A percentile compares a stretch with the other conserved stretches of the same genome.
Evolutionary conservation across 64 coral and sea anemone genomes (phyloP).

Genomic region (Astreopora myriophthalma): DNA sequence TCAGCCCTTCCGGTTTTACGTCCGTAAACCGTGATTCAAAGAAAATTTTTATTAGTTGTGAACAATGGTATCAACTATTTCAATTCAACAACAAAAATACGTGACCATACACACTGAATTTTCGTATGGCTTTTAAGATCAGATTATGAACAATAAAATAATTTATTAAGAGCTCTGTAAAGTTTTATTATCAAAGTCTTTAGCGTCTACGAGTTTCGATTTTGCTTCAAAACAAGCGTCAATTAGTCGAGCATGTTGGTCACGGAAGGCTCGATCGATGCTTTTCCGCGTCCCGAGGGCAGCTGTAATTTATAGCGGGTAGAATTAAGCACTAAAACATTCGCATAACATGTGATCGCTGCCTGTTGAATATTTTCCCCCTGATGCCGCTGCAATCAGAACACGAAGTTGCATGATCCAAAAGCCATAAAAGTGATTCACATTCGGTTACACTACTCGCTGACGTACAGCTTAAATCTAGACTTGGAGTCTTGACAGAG

Average conservation of each 20-base stretch:
- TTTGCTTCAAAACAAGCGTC: neutral
- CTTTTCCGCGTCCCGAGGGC: no score
- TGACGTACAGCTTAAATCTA: neutral
- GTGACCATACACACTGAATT: neutral
- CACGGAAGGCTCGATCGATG: neutral
- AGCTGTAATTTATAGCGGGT: neutral
- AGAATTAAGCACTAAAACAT: neutral
- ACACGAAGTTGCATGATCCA: neutral
- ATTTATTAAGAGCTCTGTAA: no score
- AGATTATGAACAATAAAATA: no score
- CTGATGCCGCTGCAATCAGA: neutral
- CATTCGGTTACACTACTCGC: neutral
- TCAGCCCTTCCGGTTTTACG: neutral
- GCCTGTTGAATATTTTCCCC: neutral
- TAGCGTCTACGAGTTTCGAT: neutral
- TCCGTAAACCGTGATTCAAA: slow-evolving; percentile 1
- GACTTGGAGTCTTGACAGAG: neutral
- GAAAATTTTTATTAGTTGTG: slow-evolving; percentile 14
- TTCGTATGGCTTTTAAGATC: neutral
- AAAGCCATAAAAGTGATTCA: neutral
- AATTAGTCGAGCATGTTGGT: neutral
- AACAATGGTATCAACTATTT: neutral
- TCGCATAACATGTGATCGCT: neutral
- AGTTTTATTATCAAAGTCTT: neutral
- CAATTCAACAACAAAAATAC: neutral